Conservation (phyloP, 2,113 vertebrate species). For the Pyxicephalus adspersus region DNA sequence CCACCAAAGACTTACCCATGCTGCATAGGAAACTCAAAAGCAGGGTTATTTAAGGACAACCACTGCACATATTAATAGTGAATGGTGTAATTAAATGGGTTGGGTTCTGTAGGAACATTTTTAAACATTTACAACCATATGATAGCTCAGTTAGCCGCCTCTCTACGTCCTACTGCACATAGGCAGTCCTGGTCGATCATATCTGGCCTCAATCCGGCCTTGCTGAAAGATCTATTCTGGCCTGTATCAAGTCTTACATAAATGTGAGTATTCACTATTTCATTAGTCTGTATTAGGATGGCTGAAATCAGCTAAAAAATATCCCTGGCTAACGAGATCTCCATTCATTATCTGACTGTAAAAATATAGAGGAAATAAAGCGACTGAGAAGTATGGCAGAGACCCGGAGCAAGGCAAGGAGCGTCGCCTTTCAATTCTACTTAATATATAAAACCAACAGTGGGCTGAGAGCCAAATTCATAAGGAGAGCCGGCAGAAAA, state of each 20-base stretch:
- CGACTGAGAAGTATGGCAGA: conserved; percentile 64
- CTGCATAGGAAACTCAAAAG: too few relatives aligned
- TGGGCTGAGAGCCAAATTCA: conserved; percentile 74
- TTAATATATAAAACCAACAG: conserved; percentile 73
- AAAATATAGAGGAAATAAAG: conserved; percentile 75
- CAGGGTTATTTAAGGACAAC: too few relatives aligned
- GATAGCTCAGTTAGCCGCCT: too few relatives aligned
- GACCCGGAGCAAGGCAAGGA: conserved; percentile 68
- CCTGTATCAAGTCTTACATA: neutral
- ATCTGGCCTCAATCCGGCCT: too few relatives aligned
- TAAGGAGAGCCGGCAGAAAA: conserved; percentile 66
- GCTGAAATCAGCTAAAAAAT: conserved; percentile 69
- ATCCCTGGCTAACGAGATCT: conserved; percentile 74
- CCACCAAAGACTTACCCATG: too few relatives aligned
- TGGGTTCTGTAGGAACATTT: too few relatives aligned
- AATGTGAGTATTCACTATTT: neutral
- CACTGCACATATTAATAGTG: too few relatives aligned
- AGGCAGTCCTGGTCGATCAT: too few relatives aligned
- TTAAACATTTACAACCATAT: too few relatives aligned
- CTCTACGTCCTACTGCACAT: too few relatives aligned
- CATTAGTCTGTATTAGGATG: conserved; percentile 2
- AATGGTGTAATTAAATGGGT: too few relatives aligned
- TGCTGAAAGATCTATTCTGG: too few relatives aligned
- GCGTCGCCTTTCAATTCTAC: conserved; percentile 69
- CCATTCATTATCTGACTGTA: conserved; percentile 80